phyloP scores from a whole-genome alignment of 2,113 vertebrate species.

The Macquaria ambigua region DNA sequence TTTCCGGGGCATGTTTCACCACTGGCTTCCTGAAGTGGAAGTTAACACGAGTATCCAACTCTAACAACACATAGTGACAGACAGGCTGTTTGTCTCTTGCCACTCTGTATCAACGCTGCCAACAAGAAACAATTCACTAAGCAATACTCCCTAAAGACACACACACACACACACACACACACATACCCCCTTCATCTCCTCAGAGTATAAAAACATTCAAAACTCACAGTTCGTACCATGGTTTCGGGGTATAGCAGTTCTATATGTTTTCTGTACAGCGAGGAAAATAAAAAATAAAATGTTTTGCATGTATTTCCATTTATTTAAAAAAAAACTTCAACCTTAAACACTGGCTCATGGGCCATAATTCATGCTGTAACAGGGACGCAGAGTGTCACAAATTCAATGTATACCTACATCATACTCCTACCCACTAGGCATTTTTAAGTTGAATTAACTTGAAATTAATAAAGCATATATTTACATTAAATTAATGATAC shows the following conservation, averaged over 20 bases:
- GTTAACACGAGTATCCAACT: background rate
- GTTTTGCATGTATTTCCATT: background rate
- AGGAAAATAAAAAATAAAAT: background rate
- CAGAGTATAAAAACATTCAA: no score
- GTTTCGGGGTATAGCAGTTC: no score
- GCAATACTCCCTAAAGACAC: background rate
- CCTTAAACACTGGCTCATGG: background rate
- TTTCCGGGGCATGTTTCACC: background rate
- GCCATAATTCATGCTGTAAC: background rate
- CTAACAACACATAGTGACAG: background rate
- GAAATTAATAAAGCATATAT: background rate
- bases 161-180: background rate
- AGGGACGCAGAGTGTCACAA: background rate
- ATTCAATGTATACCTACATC: background rate
- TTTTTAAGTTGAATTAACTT: background rate
- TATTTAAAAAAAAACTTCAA: background rate
- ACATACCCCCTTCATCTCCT: background rate
- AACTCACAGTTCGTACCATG: background rate
- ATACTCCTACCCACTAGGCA: background rate
- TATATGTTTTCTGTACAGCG: background rate
- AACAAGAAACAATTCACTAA: constrained; percentile 2
- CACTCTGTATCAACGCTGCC: constrained; percentile 10
- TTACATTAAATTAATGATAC: background rate
- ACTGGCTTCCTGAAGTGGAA: constrained; percentile 7
- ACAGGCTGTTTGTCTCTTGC: constrained; percentile 30